Evolutionary conservation across 2,888 invertebrate genomes (phyloP).

Genomic region (Tetranychus piercei): DNA sequence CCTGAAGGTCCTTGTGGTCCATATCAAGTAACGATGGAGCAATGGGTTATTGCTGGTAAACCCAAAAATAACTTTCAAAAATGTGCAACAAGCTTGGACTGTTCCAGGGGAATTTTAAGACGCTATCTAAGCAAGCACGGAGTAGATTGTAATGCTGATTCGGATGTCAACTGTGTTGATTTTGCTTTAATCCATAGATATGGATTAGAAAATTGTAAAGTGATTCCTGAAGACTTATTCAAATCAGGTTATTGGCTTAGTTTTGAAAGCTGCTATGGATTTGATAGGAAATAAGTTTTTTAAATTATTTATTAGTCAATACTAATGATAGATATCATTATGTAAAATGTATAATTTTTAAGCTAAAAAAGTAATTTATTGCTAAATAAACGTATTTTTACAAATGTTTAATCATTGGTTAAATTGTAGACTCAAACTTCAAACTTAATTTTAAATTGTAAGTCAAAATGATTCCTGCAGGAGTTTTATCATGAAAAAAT

Average conservation of each 20-base stretch:
- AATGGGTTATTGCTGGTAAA: not conserved
- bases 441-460: too few species aligned
- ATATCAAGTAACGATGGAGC: not conserved
- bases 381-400: too few species aligned
- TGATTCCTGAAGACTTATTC: conserved; percentile 16
- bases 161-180: conserved; percentile 24
- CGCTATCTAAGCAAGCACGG: not conserved
- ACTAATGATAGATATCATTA: not conserved
- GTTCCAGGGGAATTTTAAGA: not conserved
- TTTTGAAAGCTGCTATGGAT: conserved; percentile 24
- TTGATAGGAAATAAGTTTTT: conserved; percentile 10
- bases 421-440: too few species aligned
- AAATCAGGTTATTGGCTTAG: conserved; percentile 25
- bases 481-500: too few species aligned
- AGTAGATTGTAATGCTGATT: conserved; percentile 25
- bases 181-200: conserved; percentile 26
- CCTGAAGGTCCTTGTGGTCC: conserved; percentile 4
- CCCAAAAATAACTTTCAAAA: not conserved
- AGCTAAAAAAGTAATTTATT: too few species aligned
- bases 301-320: not conserved
- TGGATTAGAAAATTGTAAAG: conserved; percentile 20
- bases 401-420: too few species aligned
- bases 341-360: too few species aligned
- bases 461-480: too few species aligned
- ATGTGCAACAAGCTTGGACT: not conserved